Evolutionary conservation across 2,797 vertebrate species (phyloP), one percentile per base, ranked within the genome.

Genomic region (Chaenodraco wilsoni): DNA sequence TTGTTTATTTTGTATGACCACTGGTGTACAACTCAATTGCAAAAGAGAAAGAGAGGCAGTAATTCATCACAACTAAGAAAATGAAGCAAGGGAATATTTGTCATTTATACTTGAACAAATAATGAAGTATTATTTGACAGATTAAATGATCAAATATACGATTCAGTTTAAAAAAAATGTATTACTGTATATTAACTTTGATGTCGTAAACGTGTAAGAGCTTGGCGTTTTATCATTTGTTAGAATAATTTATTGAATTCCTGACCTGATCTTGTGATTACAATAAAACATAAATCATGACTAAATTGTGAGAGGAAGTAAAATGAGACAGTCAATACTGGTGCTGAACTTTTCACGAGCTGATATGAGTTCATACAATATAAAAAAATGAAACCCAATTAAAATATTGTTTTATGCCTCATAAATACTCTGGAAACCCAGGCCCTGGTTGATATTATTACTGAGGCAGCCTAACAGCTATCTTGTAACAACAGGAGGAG

Each of bases 401-500:
- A 64, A 83, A 88, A 84, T 67, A 84, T 86, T 84, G 68, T 88
- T 85, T 82, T 80, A 85, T 84, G 85, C 78, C 78, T 84, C 65
- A 78, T 88, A 84, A 88, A 84, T 71, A 82, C 54, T 72, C 49
- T 49, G 52, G 67, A 72, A 81, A 83, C 50, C 76, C 67, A 37
- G 65, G 48, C 56, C 62, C 76, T 84, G 83, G 65, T 83, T 87
- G 75, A 70, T 80, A 81, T 85, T 68, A 83, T 91, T 87, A 87
- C 76, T 73, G 88, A 86, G 82, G 81, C 87, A 79, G 78, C 80
- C 82, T 83, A 89, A 88, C 84, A 83, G 85, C 83, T 76, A 83
- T 82, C 90, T 90, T 87, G 92, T 93, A 93, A 91, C 90, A 92
- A 92, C 91, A 81, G 74, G 71, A 58, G 80, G 83, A 89, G 88